Conservation (phyloP, 2,113 vertebrate species). For the Hylia prasina region DNA sequence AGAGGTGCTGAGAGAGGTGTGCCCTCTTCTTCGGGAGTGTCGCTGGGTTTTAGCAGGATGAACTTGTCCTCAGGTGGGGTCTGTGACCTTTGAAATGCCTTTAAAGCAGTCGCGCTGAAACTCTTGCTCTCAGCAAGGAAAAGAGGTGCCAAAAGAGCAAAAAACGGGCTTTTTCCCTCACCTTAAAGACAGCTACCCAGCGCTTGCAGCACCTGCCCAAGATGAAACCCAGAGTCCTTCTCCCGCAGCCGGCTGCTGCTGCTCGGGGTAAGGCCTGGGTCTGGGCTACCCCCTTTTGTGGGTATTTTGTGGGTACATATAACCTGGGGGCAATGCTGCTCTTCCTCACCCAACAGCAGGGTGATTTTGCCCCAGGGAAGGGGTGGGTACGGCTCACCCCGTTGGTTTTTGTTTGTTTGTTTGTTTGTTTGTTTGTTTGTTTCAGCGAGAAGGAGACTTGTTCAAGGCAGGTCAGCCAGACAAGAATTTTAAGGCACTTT, state of each 20-base stretch:
- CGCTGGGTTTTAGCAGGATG: neutral
- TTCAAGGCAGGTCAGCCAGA: neutral
- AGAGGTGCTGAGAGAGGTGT: neutral
- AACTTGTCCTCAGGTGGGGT: neutral
- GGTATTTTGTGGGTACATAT: neutral
- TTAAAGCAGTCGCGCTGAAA: neutral
- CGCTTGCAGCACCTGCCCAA: neutral
- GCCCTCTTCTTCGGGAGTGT: neutral
- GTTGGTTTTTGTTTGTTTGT: too few species aligned
- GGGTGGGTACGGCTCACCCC: neutral
- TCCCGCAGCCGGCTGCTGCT: accelerated
- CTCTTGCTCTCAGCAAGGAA: neutral
- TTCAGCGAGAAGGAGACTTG: neutral
- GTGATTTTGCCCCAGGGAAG: neutral
- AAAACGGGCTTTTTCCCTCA: neutral
- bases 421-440: too few species aligned
- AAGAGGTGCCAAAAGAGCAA: neutral
- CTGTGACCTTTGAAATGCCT: neutral
- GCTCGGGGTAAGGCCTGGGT: neutral
- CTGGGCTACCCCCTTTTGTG: accelerated
- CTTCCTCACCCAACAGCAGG: neutral
- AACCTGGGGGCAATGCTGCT: accelerated
- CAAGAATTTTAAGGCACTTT: neutral
- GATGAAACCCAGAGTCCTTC: neutral
- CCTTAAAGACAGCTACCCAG: neutral